Evolutionary conservation across 2,113 vertebrate species (phyloP).

Genomic region (Aspiorhynchus laticeps): DNA sequence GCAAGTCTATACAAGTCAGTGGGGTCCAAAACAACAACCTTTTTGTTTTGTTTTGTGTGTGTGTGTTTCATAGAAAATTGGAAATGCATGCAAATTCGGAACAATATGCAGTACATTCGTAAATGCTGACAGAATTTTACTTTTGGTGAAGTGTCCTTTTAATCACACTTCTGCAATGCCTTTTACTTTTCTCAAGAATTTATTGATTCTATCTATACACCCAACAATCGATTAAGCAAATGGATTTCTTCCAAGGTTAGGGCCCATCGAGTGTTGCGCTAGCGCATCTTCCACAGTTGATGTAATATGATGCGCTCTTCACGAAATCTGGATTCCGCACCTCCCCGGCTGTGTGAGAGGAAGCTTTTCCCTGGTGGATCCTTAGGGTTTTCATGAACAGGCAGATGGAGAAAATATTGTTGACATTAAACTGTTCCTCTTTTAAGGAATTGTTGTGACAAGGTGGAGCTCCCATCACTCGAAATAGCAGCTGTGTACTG

Average conservation of each 20-base stretch:
- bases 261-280: conserved; percentile 58
- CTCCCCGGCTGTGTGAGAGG: conserved; percentile 61
- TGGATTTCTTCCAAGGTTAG: conserved; percentile 65
- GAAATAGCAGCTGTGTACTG: conserved; percentile 78
- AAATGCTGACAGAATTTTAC: neutral
- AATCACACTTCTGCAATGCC: conserved; percentile 8
- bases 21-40: neutral
- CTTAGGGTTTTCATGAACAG: conserved; percentile 72
- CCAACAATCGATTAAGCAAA: conserved; percentile 59
- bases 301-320: conserved; percentile 68
- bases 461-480: conserved; percentile 80
- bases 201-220: neutral
- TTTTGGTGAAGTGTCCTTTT: neutral
- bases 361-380: conserved; percentile 71
- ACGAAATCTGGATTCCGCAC: conserved; percentile 59
- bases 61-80: neutral
- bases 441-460: conserved; percentile 81
- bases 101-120: neutral
- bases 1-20: neutral
- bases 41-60: neutral
- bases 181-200: neutral
- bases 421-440: conserved; percentile 83
- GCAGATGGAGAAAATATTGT: conserved; percentile 79
- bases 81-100: neutral
- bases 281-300: conserved; percentile 62